Percentiles rank a stretch among this genome's conserved stretches.
These are phyloP conservation scores for Theretra japonica DNA, from an alignment of 2,888 invertebrate species.

Conservation along the genomic window DNA sequence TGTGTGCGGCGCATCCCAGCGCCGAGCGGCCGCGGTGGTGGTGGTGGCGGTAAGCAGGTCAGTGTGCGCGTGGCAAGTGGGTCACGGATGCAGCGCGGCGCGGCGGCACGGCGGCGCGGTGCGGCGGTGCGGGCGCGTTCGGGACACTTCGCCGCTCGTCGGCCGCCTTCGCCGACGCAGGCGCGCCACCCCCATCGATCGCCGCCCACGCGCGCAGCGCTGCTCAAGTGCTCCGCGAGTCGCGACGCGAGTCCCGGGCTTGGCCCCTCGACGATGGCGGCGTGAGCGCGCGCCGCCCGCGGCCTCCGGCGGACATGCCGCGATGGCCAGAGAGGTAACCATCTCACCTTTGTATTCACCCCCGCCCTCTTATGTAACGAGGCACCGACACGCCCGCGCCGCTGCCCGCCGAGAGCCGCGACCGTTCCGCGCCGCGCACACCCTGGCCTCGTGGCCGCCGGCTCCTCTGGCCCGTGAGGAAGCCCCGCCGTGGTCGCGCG, in stretches of 20 bases:
- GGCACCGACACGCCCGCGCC: conserved; percentile 63
- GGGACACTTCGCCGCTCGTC: conserved; percentile 56
- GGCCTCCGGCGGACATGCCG: conserved; percentile 87
- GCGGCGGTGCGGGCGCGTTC: conserved; percentile 52
- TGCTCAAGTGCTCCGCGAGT: conserved; percentile 74
- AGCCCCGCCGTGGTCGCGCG: conserved; percentile 39
- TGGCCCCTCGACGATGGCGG: conserved; percentile 80
- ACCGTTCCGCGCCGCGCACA: conserved; percentile 30
- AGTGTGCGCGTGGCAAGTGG: conserved; percentile 74
- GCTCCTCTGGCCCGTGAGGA: conserved; percentile 28
- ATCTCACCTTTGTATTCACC: conserved; percentile 66
- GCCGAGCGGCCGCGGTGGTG: conserved; percentile 38
- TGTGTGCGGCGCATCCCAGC: conserved; percentile 36
- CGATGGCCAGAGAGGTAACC: conserved; percentile 89
- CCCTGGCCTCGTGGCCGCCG: conserved; percentile 28
- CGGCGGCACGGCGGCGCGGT: conserved; percentile 36
- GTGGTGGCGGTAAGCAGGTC: conserved; percentile 59
- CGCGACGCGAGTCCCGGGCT: conserved; percentile 79
- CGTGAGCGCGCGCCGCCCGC: conserved; percentile 84
- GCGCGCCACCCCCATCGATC: conserved; percentile 66
- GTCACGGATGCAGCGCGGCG: conserved; percentile 70
- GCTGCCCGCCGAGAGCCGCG: conserved; percentile 36
- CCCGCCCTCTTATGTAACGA: conserved; percentile 66
- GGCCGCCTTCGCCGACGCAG: conserved; percentile 63
- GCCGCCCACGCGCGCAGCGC: conserved; percentile 69